Conservation (phyloP, 2,113 vertebrate genomes). For the Centrocercus urophasianus region DNA sequence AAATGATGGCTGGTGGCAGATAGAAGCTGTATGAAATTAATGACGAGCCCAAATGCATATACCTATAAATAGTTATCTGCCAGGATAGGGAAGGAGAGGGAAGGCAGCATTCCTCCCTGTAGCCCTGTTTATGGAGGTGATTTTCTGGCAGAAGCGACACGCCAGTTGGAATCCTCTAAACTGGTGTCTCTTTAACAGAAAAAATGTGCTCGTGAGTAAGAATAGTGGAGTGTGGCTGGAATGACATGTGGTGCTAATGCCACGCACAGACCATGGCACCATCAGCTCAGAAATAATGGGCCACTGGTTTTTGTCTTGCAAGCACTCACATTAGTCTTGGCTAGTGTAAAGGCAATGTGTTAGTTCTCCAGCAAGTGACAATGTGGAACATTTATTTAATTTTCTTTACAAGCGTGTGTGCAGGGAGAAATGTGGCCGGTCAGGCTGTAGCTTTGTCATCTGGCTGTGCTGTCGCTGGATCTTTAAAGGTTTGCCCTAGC, state of each 20-base stretch:
- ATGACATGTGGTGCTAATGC: slow-evolving; percentile 69
- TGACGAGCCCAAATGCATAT: neutral
- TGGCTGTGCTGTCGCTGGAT: neutral
- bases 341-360: neutral
- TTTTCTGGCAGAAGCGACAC: neutral
- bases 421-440: neutral
- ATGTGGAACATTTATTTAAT: neutral
- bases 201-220: slow-evolving; percentile 38
- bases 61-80: neutral
- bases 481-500: slow-evolving; percentile 13
- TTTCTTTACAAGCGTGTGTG: neutral
- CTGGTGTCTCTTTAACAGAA: slow-evolving; percentile 40
- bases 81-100: neutral
- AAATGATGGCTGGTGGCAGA: neutral
- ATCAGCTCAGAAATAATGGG: slow-evolving; percentile 52
- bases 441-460: slow-evolving; percentile 44
- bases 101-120: neutral
- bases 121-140: neutral
- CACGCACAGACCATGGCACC: slow-evolving; percentile 55
- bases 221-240: slow-evolving; percentile 49
- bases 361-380: neutral
- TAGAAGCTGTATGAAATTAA: slow-evolving; percentile 1
- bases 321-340: slow-evolving; percentile 34
- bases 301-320: slow-evolving; percentile 56
- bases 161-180: neutral